Percentiles rank a stretch among this genome's conserved stretches.
Evolutionary conservation across 2,113 vertebrate genomes (phyloP).

Genomic region (Narcine bancroftii): DNA sequence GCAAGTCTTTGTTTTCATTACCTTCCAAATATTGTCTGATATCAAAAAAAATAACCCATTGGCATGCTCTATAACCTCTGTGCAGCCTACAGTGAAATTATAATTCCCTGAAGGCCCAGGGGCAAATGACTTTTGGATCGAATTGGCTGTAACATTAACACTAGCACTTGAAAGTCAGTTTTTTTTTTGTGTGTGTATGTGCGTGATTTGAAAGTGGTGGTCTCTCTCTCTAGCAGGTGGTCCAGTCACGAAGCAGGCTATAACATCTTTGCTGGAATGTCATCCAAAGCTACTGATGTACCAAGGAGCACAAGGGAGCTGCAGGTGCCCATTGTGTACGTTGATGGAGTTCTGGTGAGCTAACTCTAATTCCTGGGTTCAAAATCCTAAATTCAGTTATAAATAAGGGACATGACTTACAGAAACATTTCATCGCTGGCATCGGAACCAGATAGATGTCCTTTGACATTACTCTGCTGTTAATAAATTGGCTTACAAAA

Average conservation of each 20-base stretch:
- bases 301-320: neutral
- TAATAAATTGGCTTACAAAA: neutral
- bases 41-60: constrained; percentile 24
- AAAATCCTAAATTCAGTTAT: neutral
- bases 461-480: neutral
- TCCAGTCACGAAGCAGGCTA: neutral
- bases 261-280: neutral
- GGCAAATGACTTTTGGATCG: constrained; percentile 7
- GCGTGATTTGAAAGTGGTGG: constrained; percentile 21
- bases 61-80: constrained; percentile 31
- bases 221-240: constrained; percentile 20
- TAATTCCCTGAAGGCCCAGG: constrained; percentile 12
- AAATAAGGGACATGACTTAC: neutral
- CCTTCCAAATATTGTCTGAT: neutral
- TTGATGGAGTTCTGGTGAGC: neutral
- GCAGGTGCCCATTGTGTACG: neutral
- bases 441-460: neutral
- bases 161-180: constrained; percentile 17
- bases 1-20: constrained; percentile 27
- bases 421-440: neutral
- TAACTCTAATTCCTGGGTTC: neutral
- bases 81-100: constrained; percentile 36
- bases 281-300: neutral
- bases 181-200: neutral
- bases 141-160: constrained; percentile 32